Base-by-base conservation (phyloP, 2,113 vertebrate species). In the Xiphorhynchus elegans region DNA sequence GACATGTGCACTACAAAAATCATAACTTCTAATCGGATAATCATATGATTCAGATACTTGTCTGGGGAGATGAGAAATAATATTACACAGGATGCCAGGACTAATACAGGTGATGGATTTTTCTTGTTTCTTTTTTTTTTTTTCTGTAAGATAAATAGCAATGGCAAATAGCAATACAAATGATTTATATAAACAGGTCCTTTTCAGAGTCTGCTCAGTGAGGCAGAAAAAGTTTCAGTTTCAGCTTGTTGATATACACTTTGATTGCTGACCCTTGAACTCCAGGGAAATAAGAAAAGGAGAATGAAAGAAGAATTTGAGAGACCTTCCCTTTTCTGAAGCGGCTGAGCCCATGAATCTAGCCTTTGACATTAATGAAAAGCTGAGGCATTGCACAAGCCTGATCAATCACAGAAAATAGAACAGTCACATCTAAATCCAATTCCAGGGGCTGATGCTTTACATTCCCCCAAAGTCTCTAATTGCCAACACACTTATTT, bases 301-400 rank as follows among this genome's bases (percentile, higher is more conserved):
- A 93, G 70, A 77, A 85, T 26, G 76, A 72, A 62, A 64, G 46
- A 87, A 96, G 70, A 96, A 96, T 97, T 28, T 83, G 58, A 93
- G 70, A 89, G 81, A 76, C 29, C 13, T 96, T 90, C 52, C 47
- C 60, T 70, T 73, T 89, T 70, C n/a, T 75, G 68, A 88, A 89
- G 72, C 40, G 58, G 56, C 46, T 62, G 55, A 83, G 62, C 13
- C 74, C 84, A 90, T 95, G 96, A 95, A 93, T 82, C 79, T 89
- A 96, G 60, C 76, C 50, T 77, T 33, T 96, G 95, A 96, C 89
- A 87, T 88, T 97, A 97, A 97, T 96, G 95, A 96, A 97, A 98
- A 95, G 95, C 84, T 96, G 87, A 97, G 95, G 93, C 74, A 90
- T 67, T 92, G 29, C 64, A 85, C 44, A 89, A 91, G 39, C 33